Evolutionary conservation across 1,140 invertebrate species (phyloP), one percentile per base, ranked within the genome.

Genomic region (Drosophila kurseongensis): DNA sequence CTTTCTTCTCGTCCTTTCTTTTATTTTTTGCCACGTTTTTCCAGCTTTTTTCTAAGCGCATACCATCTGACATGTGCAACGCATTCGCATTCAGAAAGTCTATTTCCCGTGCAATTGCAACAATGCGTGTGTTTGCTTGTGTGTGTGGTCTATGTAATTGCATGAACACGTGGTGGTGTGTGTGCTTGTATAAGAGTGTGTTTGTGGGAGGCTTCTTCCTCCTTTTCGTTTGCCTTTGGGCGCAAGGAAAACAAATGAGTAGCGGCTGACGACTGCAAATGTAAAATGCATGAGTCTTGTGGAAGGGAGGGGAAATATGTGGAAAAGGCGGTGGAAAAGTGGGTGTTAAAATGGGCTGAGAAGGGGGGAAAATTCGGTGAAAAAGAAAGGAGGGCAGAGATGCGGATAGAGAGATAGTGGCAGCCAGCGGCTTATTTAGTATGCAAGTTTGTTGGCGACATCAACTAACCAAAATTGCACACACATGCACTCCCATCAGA

Each of bases 51-150:
- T 89, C 80, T 78, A 89, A 89, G 69, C 84, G 65, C 81, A 65
- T 86, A 75, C 68, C 82, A 56, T 75, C 62, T 79, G 84, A 80
- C 84, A 89, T 89, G 84, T 89, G 84, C 84, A 80, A 89, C 80
- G 84, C 80, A 84, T 89, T 89, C 80, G 80, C 80, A 89, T 89
- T 89, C 84, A 84, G 84, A 89, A 89, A 89, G 84, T 89, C 83
- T 88, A 88, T 88, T 88, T 88, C 80, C 83, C 84, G 80, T 89
- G 84, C 84, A 86, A 88, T 89, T 86, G 83, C 83, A 88, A 86
- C 83, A 88, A 86, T 83, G 84, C 71, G 57, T 42, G 38, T 32
- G 42, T n/a, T 52, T 63, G 72, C 60, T 35, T 57, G 65, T 41
- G 41, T 44, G 48, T 67, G 57, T 48, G 61, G 48, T 60, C 41